phyloP scores from a whole-genome alignment of 2,888 invertebrate species.

The Aporophyla nigra region DNA sequence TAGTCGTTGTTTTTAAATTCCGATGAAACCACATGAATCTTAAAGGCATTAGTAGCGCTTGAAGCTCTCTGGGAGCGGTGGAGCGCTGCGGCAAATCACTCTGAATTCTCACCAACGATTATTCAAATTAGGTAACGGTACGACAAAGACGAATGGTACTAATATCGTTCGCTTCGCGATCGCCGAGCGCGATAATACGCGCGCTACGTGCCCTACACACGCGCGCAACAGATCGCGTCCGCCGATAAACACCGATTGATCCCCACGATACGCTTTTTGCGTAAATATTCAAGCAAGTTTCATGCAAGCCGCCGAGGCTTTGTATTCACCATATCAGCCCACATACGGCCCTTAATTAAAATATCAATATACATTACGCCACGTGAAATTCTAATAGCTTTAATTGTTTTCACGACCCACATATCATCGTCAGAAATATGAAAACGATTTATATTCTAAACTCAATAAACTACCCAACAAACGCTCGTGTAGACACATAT shows the following conservation, averaged over 20 bases:
- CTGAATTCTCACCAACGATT: constrained; percentile 90
- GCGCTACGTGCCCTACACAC: constrained; percentile 87
- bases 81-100: constrained; percentile 84
- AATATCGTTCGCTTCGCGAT: constrained; percentile 88
- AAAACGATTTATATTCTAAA: constrained; percentile 36
- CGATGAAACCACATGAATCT: constrained; percentile 63
- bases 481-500: neutral
- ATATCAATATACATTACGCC: constrained; percentile 51
- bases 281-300: constrained; percentile 87
- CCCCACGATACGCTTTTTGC: constrained; percentile 88
- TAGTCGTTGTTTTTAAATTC: constrained; percentile 56
- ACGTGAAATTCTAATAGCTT: constrained; percentile 50
- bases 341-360: constrained; percentile 53
- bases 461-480: constrained; percentile 29
- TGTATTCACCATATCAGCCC: constrained; percentile 72
- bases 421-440: constrained; percentile 44
- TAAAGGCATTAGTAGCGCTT: constrained; percentile 64
- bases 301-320: constrained; percentile 79
- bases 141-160: constrained; percentile 91
- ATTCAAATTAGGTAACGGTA: constrained; percentile 90
- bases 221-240: constrained; percentile 88
- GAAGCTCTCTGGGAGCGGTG: constrained; percentile 70
- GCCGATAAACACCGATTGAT: constrained; percentile 89
- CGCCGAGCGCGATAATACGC: constrained; percentile 83
- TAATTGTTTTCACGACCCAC: constrained; percentile 47